These are phyloP conservation scores for Neria commutata DNA, from an alignment of 2,888 invertebrate species.

Conservation along the genomic window DNA sequence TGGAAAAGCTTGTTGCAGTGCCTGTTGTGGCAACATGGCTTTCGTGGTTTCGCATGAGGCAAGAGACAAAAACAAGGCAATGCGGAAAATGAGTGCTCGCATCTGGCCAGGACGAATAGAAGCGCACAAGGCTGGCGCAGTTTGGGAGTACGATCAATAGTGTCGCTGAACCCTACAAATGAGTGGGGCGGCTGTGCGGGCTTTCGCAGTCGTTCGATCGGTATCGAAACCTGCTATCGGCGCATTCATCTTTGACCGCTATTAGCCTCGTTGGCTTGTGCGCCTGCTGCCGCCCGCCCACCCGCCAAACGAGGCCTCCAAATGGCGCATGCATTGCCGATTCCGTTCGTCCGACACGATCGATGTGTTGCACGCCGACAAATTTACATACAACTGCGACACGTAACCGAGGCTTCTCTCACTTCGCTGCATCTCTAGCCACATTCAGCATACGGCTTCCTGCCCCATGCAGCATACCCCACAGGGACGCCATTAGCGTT, in stretches of 20 bases:
- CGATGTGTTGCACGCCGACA: neutral
- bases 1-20: neutral
- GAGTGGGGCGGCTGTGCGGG: too few relatives aligned
- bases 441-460: too few relatives aligned
- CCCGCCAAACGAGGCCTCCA: neutral
- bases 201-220: too few relatives aligned
- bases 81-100: too few relatives aligned
- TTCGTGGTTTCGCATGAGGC: neutral
- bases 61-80: neutral
- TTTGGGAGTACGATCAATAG: too few relatives aligned
- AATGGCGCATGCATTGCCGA: neutral
- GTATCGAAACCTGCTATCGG: neutral
- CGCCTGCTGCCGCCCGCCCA: neutral
- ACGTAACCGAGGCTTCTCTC: neutral
- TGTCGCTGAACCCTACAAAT: too few relatives aligned
- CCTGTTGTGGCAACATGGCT: neutral
- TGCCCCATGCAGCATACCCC: too few relatives aligned
- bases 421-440: too few relatives aligned
- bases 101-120: too few relatives aligned
- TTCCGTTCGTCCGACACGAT: too few relatives aligned
- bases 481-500: neutral
- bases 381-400: constrained; percentile 2
- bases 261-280: neutral
- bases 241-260: constrained; percentile 1
- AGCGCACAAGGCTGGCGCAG: too few relatives aligned